These are phyloP conservation scores for Lepidurus packardi DNA, from an alignment of 1,140 invertebrate species.

Conservation along the genomic window DNA sequence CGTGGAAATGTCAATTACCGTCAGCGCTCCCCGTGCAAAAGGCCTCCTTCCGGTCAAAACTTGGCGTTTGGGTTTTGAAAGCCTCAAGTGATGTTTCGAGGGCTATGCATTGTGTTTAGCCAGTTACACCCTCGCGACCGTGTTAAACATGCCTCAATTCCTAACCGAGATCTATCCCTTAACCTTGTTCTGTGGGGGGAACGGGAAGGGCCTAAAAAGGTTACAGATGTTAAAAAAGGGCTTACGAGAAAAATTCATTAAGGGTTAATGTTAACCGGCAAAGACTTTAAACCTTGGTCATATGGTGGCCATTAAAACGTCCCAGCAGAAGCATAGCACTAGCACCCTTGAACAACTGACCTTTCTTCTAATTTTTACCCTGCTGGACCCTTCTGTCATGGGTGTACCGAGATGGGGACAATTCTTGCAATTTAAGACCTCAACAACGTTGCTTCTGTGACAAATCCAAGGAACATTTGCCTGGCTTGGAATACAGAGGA, in stretches of 20 bases:
- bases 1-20: not conserved
- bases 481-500: too few species aligned
- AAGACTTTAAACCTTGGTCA: conserved; percentile 3
- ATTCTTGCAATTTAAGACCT: not conserved
- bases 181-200: not conserved
- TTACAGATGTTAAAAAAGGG: not conserved
- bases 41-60: too few species aligned
- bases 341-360: not conserved
- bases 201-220: not conserved
- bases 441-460: not conserved
- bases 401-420: not conserved
- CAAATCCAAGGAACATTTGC: too few species aligned
- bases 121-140: too few species aligned
- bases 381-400: not conserved
- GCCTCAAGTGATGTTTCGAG: too few species aligned
- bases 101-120: too few species aligned
- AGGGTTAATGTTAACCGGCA: not conserved
- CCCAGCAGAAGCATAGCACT: not conserved
- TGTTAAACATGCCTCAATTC: too few species aligned
- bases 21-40: not conserved
- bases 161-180: too few species aligned
- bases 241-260: not conserved
- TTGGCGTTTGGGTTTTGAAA: too few species aligned
- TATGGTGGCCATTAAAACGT: conserved; percentile 15
- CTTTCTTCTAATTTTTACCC: not conserved